Evolutionary conservation across 2,888 invertebrate genomes (phyloP).

Genomic region (Epinotia demarniana): DNA sequence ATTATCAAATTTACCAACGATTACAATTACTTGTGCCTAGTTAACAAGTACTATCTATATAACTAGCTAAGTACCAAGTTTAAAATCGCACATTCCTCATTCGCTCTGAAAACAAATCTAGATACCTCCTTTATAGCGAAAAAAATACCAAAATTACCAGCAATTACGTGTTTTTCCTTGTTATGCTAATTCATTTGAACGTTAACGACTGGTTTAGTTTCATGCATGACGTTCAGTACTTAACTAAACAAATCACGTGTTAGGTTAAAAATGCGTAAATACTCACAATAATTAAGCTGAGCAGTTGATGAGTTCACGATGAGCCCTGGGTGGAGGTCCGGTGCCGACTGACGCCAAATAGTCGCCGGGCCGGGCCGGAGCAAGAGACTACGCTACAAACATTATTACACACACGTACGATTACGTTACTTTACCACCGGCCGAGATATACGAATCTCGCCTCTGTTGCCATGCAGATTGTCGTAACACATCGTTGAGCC

Average conservation of each 20-base stretch:
- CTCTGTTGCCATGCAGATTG: not conserved
- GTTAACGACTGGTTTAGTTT: not conserved
- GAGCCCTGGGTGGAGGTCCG: conserved; percentile 29
- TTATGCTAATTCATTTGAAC: not conserved
- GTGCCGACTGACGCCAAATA: conserved; percentile 36
- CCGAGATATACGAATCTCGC: conserved; percentile 7
- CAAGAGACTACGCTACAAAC: conserved; percentile 35
- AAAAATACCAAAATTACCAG: not conserved
- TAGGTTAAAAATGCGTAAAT: not conserved
- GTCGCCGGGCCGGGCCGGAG: conserved; percentile 41
- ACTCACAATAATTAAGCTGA: conserved; percentile 12
- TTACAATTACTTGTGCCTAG: no score
- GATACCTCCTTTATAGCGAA: not conserved
- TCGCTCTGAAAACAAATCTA: not conserved
- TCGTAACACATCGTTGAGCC: not conserved
- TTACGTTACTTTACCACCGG: not conserved
- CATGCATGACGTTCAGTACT: not conserved
- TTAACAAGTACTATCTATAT: no score
- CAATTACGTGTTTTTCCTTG: not conserved
- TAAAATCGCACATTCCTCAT: not conserved
- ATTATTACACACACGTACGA: conserved; percentile 19
- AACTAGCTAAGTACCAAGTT: not conserved
- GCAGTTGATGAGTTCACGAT: conserved; percentile 15
- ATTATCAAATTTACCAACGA: no score
- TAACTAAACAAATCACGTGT: not conserved